phyloP scores from a whole-genome alignment of 2,888 invertebrate species.

The Conchocele bisecta region DNA sequence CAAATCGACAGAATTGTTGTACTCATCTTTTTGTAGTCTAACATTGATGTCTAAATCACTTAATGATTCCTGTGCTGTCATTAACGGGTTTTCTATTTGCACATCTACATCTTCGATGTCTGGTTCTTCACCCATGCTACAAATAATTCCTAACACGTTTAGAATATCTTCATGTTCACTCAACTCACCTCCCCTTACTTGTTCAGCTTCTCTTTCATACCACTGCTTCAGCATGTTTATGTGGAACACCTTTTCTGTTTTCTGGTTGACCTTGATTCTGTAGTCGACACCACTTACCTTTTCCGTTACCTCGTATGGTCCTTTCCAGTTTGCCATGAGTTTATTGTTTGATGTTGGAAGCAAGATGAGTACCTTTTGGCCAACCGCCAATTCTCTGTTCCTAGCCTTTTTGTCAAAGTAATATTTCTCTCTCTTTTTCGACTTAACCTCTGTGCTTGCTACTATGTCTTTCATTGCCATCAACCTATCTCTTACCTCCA shows the following conservation, averaged over 20 bases:
- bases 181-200: too few relatives aligned
- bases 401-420: conserved; percentile 2
- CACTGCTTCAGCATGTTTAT: conserved; percentile 4
- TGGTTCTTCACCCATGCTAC: too few relatives aligned
- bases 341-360: not conserved
- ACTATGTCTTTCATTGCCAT: not conserved
- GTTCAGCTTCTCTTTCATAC: not conserved
- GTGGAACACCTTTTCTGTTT: not conserved
- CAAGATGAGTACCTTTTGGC: not conserved
- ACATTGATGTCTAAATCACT: too few relatives aligned
- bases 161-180: too few relatives aligned
- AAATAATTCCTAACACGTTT: too few relatives aligned
- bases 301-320: not conserved
- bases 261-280: not conserved
- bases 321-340: conserved; percentile 3
- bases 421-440: not conserved
- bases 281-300: conserved; percentile 9
- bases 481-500: not conserved
- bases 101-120: too few relatives aligned
- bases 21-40: too few relatives aligned
- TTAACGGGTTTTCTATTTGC: too few relatives aligned
- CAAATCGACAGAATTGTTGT: too few relatives aligned
- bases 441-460: not conserved
- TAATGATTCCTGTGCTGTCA: too few relatives aligned
- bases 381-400: not conserved